Evolutionary conservation across 2,113 vertebrate genomes (phyloP), one percentile per base, ranked within the genome.

Genomic region (Mesitornis unicolor): DNA sequence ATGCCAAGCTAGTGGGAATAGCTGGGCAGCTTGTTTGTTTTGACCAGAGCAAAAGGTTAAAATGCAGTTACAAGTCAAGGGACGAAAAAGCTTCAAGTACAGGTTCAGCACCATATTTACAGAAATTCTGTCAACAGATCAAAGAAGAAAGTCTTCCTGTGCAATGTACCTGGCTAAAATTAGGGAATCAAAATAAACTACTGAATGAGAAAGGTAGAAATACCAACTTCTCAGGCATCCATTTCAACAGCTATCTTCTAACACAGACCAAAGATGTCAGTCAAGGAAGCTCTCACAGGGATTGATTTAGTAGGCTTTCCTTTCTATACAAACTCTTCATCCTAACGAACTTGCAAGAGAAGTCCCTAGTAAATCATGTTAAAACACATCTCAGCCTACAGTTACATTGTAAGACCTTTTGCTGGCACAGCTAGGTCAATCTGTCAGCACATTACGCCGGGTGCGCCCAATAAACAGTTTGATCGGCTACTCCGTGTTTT

Each of bases 191-290:
- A 99, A 98, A 97, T 64, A 98, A 98, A 98, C 97, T 97, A 98
- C 98, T 98, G 97, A 98, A 99, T 98, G 98, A 99, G 97, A 98
- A 98, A 97, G 98, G 99, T 99, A 99, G 99, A 99, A 99, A 99
- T 99, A 99, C 99, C 99, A 98, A 98, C 98, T 98, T 98, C 97
- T 99, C 98, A 98, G 99, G 99, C 99, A 99, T 99, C 99, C 99
- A 99, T 98, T 98, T 98, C 98, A 98, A 98, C 97, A 80, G 91
- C 97, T 83, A 35, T 11, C 91, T 83, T 42, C 59, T 53, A 87
- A 71, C 18, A 42, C 3, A 36, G 69, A 20, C 45, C 54, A 36
- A 54, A 9, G 19, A 59, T 7, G 9, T n/a, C 7, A 43, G 40
- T 16, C 67, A 38, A 59, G 71, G 78, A 69, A 45, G n/a, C 53